Evolutionary conservation across 2,113 vertebrate genomes (phyloP).

Genomic region (Rhinoptilus africanus): DNA sequence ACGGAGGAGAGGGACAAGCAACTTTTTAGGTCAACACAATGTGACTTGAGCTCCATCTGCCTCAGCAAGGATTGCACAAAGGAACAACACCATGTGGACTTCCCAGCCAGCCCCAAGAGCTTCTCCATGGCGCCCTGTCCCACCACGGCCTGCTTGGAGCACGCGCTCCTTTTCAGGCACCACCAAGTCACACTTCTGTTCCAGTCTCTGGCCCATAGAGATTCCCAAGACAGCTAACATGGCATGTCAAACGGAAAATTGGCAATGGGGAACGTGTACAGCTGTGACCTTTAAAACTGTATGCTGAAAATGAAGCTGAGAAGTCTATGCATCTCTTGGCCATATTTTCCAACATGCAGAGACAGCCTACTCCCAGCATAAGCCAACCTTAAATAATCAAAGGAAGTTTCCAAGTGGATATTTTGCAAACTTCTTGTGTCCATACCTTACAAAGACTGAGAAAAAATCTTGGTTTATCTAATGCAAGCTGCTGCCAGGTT

Average conservation of each 20-base stretch:
- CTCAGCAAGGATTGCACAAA: neutral
- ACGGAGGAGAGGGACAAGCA: neutral
- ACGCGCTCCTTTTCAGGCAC: neutral
- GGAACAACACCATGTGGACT: rapidly evolving
- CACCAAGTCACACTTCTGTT: neutral
- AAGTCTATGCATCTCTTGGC: neutral
- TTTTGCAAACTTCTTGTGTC: neutral
- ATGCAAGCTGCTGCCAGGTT: neutral
- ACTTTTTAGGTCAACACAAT: neutral
- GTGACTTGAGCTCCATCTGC: neutral
- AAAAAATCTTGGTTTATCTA: neutral
- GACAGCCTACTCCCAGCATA: neutral
- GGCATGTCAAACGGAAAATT: neutral
- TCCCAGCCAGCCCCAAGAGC: neutral
- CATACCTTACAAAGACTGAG: neutral
- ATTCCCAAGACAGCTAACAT: neutral
- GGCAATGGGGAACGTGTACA: neutral
- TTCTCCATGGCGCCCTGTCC: rapidly evolving
- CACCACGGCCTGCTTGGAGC: neutral
- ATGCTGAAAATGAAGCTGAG: neutral
- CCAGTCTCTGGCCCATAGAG: neutral
- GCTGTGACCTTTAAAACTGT: neutral
- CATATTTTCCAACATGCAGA: neutral
- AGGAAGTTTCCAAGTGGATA: neutral
- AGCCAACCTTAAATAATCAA: neutral